Conservation (phyloP, 1,140 invertebrate species). For the Drosophila bocqueti region DNA sequence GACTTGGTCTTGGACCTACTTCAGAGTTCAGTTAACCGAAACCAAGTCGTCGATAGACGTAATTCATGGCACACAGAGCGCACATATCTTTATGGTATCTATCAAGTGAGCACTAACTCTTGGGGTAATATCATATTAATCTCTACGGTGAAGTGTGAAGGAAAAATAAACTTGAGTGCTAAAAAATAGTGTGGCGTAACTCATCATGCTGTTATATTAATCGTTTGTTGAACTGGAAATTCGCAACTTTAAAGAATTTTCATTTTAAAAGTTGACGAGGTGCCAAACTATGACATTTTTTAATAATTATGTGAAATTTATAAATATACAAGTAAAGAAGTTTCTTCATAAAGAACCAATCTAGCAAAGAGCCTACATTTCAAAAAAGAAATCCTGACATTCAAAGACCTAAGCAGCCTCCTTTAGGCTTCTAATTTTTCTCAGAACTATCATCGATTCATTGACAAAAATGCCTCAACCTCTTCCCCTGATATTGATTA, state of each 20-base stretch:
- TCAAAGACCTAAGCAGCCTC: neutral
- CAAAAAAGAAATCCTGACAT: neutral
- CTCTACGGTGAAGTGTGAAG: constrained; percentile 1
- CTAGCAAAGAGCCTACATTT: too few species aligned
- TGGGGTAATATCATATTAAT: constrained; percentile 10
- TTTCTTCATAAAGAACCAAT: too few species aligned
- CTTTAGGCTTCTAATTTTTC: constrained; percentile 4
- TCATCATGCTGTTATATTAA: neutral
- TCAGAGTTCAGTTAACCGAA: constrained; percentile 78
- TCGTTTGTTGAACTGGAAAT: too few species aligned
- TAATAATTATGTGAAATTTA: too few species aligned
- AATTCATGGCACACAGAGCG: constrained; percentile 72
- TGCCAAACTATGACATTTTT: too few species aligned
- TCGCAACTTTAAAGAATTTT: too few species aligned
- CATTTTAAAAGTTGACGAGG: too few species aligned
- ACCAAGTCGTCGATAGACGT: constrained; percentile 46
- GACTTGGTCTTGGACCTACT: constrained; percentile 44
- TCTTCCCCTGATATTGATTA: constrained; percentile 57
- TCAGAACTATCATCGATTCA: constrained; percentile 32
- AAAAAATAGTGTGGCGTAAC: neutral
- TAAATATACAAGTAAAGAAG: too few species aligned
- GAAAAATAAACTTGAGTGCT: neutral
- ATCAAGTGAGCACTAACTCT: constrained; percentile 28
- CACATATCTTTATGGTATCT: constrained; percentile 52
- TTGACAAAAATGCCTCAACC: constrained; percentile 44